Conservation (phyloP, 1,140 invertebrate genomes). For the Drosophila tani region DNA sequence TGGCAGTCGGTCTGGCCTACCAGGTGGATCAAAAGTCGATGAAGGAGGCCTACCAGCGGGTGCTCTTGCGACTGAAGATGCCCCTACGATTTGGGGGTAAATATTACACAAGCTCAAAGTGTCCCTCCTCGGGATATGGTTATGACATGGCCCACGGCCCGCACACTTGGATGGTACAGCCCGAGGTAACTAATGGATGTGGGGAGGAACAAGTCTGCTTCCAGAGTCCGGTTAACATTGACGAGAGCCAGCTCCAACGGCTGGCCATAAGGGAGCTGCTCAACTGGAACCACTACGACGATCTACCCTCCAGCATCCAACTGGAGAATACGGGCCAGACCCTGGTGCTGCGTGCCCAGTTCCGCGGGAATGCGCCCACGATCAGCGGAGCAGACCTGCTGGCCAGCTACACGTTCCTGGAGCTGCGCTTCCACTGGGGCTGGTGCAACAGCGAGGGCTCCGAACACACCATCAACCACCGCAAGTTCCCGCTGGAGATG, state of each 20-base stretch:
- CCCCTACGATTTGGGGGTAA: not conserved
- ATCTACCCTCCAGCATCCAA: constrained; percentile 65
- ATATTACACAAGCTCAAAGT: not conserved
- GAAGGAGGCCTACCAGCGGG: constrained; percentile 14
- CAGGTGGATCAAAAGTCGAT: constrained; percentile 48
- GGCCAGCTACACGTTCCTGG: constrained; percentile 85
- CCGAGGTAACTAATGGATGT: not conserved
- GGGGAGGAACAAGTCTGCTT: constrained; percentile 55
- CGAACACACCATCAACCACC: constrained; percentile 86
- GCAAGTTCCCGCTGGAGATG: constrained; percentile 86
- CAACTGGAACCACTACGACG: constrained; percentile 82
- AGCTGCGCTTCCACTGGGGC: constrained; percentile 87
- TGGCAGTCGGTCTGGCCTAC: constrained; percentile 28
- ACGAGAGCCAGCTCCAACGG: constrained; percentile 59
- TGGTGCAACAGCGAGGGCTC: constrained; percentile 86
- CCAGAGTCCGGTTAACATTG: constrained; percentile 85
- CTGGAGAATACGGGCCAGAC: constrained; percentile 78
- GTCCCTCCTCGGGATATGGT: constrained; percentile 7
- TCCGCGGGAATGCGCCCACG: constrained; percentile 78
- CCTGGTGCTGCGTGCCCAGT: constrained; percentile 81
- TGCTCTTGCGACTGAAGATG: not conserved
- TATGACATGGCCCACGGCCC: constrained; percentile 69
- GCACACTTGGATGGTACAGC: constrained; percentile 76
- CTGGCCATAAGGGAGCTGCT: constrained; percentile 73
- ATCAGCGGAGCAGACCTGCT: constrained; percentile 86